Evolutionary conservation across 1,140 invertebrate species (phyloP), one percentile per base, ranked within the genome.

Genomic region (Halyomorpha halys): DNA sequence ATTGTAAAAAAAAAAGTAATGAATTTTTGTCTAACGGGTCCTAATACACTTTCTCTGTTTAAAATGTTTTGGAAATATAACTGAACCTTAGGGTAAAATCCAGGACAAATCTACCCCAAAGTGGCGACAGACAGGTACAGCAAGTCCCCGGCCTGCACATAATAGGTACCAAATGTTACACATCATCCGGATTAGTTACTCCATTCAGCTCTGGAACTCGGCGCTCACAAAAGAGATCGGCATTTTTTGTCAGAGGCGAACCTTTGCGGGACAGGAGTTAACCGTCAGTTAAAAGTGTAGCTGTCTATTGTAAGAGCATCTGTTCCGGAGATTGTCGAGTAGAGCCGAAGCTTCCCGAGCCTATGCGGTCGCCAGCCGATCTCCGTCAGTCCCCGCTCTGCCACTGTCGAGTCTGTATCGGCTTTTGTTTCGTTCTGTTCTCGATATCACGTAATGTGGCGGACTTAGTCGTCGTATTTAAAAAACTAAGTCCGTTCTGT

Each of bases 211-310:
- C 27, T 30, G 27, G 27, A 30, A 30, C 27, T 30, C 34, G 6
- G 34, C 1, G 19, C 3, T 8, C 21, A 56, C 53, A 56, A 56
- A 30, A 23, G 23, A 15, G 15, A 14, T 19, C 19, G 53, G 53
- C 21, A 19, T 34, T 60, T 60, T 60, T 34, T 60, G 59, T 60
- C 27, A 44, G 59, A 19, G 30, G 25, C 5, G 23, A 23, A 16
- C 59, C 13, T 15, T 60, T 60, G 59, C 59, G 59, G 59, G 49
- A 23, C 53, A 23, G 53, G 23, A 56, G 53, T 56, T 56, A 56
- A 56, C 53, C 53, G 53, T 56, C 53, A 49, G 47, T 21, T 49
- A 49, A 49, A 49, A 21, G 47, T 49, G 47, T 49, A 49, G 47
- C 47, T 49, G 21, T 49, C 59, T 23, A 18, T 23, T 34, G 59